Base-by-base conservation (phyloP, 2,797 vertebrate species). In the Masticophis lateralis region DNA sequence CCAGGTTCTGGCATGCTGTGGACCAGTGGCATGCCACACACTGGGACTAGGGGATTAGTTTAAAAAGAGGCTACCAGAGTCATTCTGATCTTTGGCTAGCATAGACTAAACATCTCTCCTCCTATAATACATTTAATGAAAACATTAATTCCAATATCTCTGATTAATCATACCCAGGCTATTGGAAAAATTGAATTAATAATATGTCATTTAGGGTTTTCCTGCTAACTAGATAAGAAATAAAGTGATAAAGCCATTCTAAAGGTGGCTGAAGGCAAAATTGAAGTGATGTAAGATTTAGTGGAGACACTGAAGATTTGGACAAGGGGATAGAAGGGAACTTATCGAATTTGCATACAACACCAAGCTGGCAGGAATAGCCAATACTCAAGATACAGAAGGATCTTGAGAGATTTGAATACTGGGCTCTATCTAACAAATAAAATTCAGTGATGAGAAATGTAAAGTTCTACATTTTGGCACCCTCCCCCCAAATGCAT, bases 121-220 rank as follows among this genome's bases (percentile, higher is more conserved):
- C 74, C 74, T 79, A 43, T 20, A 79, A 79, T 22, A 4, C 9
- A 43, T 79, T 79, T 79, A 43, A 43, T 43, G 37, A 37, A 79
- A 79, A 43, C 18, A 22, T 22, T 79, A 43, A 10, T 79, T 43
- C 18, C 22, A 79, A 79, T 79, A 79, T 43, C 20, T 79, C 8
- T 43, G 90, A 93, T 3, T 69, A 7, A 79, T 86, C 0, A 20
- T 3, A 1, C 89, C 10, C 1, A 2, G 0, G 0, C 27, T 87
- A 60, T 90, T 28, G 47, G 56, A n/a, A 83, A 37, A 59, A 47
- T 55, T 79, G 16, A 16, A 51, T 74, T 37, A 86, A 91, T 22
- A 87, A 79, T 53, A 2, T 69, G n/a, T 37, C 37, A 37, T 12
- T 47, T 79, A 74, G 51, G 22, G 32, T 55, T 27, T 93, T 51